phyloP scores from a whole-genome alignment of 2,113 vertebrate species.

The Xyrauchen texanus region DNA sequence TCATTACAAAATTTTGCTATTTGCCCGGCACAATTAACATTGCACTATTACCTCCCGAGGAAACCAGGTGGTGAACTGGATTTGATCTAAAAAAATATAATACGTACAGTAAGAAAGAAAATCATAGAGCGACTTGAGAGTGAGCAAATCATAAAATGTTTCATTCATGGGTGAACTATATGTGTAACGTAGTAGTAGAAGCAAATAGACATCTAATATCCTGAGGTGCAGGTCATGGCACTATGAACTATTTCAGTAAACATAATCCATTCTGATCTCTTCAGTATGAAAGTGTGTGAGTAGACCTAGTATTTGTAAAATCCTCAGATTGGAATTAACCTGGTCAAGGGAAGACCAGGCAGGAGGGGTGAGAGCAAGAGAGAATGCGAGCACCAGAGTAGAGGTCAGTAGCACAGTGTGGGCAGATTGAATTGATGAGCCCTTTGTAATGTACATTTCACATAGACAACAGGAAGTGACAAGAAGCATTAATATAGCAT shows the following conservation, averaged over 20 bases:
- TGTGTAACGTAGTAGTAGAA: no score
- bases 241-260: not conserved
- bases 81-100: no score
- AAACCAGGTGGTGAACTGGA: no score
- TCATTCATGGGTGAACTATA: no score
- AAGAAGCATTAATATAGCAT: constrained; percentile 3
- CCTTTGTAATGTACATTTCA: constrained; percentile 23
- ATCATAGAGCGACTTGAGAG: no score
- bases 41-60: no score
- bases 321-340: not conserved
- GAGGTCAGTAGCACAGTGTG: constrained; percentile 34
- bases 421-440: constrained; percentile 22
- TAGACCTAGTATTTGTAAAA: constrained; percentile 28
- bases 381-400: not conserved
- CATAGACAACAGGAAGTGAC: constrained; percentile 1
- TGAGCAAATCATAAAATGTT: no score
- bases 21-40: no score
- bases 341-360: not conserved
- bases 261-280: constrained; percentile 5
- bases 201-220: no score
- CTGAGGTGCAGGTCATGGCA: no score
- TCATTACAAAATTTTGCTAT: no score
- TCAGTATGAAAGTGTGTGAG: not conserved
- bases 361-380: not conserved
- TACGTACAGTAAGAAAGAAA: no score